A percentile compares a stretch with the other conserved stretches of the same genome.
Evolutionary conservation across 1,140 invertebrate genomes (phyloP).

Genomic region (Helicorthomorpha holstii): DNA sequence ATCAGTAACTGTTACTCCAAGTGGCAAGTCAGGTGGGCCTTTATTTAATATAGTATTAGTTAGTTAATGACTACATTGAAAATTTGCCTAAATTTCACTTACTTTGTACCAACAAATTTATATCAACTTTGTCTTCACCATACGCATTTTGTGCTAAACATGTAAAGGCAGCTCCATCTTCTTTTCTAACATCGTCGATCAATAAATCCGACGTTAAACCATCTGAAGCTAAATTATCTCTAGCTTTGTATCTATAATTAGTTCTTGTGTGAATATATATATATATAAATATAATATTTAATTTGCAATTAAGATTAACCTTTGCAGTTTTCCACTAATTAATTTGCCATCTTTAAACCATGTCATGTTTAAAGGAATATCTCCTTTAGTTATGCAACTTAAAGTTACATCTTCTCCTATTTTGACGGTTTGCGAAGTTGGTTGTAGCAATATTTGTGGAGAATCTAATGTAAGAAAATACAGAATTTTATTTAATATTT

Average conservation of each 20-base stretch:
- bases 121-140: neutral
- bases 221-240: neutral
- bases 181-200: neutral
- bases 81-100: neutral
- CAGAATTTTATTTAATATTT: neutral
- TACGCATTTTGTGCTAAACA: conserved; percentile 1
- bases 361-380: neutral
- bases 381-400: neutral
- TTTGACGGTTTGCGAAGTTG: neutral
- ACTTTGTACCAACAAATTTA: neutral
- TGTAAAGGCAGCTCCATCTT: neutral
- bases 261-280: neutral
- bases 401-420: neutral
- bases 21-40: neutral
- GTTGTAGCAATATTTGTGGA: neutral
- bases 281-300: neutral
- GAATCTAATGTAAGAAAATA: neutral
- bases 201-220: neutral
- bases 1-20: neutral
- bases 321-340: neutral
- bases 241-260: neutral
- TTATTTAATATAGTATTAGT: neutral
- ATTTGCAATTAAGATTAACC: neutral
- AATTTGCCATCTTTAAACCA: neutral
- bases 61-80: conserved; percentile 22